A percentile compares a stretch with the other conserved stretches of the same genome.
These are phyloP conservation scores for Zaprionus bogoriensis DNA, from an alignment of 2,888 invertebrate species.

Conservation along the genomic window DNA sequence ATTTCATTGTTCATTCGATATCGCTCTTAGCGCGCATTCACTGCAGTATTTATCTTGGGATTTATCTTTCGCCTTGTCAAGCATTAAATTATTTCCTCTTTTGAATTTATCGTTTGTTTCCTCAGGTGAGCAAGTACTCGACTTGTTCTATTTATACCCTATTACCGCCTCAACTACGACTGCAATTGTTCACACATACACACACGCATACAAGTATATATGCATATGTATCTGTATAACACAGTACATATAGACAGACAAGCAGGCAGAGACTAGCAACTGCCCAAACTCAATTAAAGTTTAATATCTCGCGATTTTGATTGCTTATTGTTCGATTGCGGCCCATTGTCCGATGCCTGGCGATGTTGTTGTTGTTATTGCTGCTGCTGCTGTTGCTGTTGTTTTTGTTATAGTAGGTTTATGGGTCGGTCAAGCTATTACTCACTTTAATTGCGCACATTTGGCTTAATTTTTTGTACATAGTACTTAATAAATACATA, in stretches of 20 bases:
- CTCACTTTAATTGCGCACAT: slow-evolving; percentile 75
- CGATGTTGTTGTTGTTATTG: slow-evolving; percentile 13
- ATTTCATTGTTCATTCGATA: neutral
- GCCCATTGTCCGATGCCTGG: slow-evolving; percentile 53
- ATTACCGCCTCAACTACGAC: slow-evolving; percentile 23
- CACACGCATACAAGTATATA: neutral
- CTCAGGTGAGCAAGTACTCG: slow-evolving; percentile 21
- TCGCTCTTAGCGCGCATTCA: neutral
- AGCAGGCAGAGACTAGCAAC: slow-evolving; percentile 15
- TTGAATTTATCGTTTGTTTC: slow-evolving; percentile 18
- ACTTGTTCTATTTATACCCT: slow-evolving; percentile 24
- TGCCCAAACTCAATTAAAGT: slow-evolving; percentile 34
- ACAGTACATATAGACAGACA: neutral
- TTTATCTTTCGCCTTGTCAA: slow-evolving; percentile 12
- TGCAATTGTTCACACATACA: slow-evolving; percentile 10
- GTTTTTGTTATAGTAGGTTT: slow-evolving; percentile 35
- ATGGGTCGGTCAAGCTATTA: slow-evolving; percentile 55
- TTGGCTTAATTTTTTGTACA: slow-evolving; percentile 64
- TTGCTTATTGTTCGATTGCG: slow-evolving; percentile 56
- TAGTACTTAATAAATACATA: slow-evolving; percentile 49
- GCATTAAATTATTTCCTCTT: slow-evolving; percentile 20
- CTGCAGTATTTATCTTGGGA: slow-evolving; percentile 5
- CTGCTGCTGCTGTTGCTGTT: slow-evolving; percentile 10
- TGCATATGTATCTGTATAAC: neutral
- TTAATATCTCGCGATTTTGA: slow-evolving; percentile 57